These are phyloP conservation scores for Sinocyclocheilus anophthalmus DNA, from an alignment of 2,113 vertebrate genomes.

Conservation along the genomic window DNA sequence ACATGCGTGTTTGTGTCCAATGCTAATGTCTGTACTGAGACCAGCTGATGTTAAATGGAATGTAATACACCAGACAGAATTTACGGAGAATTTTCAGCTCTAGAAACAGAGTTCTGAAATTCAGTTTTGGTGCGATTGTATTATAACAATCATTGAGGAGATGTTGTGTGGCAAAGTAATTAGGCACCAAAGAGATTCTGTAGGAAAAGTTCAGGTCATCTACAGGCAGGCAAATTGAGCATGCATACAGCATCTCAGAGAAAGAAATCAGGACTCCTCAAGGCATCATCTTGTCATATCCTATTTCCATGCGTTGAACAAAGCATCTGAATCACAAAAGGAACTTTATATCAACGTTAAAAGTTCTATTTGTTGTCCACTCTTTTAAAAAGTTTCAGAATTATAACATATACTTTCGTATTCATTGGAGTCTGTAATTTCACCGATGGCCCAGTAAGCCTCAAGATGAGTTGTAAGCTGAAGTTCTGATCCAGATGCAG, in stretches of 20 bases:
- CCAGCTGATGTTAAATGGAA: not conserved
- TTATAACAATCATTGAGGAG: not conserved
- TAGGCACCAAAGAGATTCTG: constrained; percentile 32
- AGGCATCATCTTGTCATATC: constrained; percentile 8
- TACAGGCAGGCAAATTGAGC: constrained; percentile 1
- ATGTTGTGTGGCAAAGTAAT: not conserved
- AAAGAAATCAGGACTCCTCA: constrained; percentile 28
- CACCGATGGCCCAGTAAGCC: not conserved
- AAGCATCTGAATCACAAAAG: constrained; percentile 3
- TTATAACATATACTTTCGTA: not conserved
- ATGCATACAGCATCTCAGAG: constrained; percentile 16
- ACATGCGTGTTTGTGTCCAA: not conserved
- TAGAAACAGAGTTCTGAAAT: not conserved
- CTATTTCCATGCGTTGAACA: constrained; percentile 21
- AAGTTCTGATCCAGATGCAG: constrained; percentile 16
- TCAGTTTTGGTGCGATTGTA: not conserved
- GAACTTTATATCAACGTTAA: not conserved
- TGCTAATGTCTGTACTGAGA: not conserved
- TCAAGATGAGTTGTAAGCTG: not conserved
- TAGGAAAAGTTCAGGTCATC: not conserved
- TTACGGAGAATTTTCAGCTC: not conserved
- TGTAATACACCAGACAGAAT: not conserved
- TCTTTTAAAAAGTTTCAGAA: not conserved
- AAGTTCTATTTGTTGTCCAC: not conserved
- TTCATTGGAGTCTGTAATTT: not conserved